Evolutionary conservation across 2,888 invertebrate species (phyloP).

Genomic region (Chloromyia formosa): DNA sequence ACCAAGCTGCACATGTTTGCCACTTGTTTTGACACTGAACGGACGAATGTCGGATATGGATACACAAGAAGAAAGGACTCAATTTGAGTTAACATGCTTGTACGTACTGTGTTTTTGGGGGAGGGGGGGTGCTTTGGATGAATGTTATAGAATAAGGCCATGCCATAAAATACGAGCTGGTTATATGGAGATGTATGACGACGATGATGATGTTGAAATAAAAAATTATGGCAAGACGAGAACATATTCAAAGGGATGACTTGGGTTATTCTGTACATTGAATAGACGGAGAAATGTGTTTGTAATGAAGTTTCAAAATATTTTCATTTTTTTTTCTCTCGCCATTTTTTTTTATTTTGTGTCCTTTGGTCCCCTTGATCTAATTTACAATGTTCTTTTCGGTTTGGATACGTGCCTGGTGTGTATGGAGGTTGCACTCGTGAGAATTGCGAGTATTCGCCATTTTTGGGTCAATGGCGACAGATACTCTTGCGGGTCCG

Average conservation of each 20-base stretch:
- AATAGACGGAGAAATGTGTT: conserved; percentile 5
- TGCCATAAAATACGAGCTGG: neutral
- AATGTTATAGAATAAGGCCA: neutral
- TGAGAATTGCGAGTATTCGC: neutral
- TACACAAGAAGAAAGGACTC: no score
- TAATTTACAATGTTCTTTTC: no score
- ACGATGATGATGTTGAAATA: conserved; percentile 9
- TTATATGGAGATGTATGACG: conserved; percentile 5
- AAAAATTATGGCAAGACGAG: conserved; percentile 8
- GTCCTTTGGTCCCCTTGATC: neutral
- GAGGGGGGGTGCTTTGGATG: neutral
- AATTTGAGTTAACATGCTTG: no score
- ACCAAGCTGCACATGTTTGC: no score
- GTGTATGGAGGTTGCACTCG: neutral
- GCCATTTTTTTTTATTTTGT: neutral
- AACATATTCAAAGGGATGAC: neutral
- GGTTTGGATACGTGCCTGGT: neutral
- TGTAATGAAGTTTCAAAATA: conserved; percentile 6
- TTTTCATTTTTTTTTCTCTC: no score
- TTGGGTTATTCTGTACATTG: neutral
- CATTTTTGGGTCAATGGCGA: neutral
- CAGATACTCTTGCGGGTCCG: no score
- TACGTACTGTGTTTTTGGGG: no score
- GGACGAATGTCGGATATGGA: no score
- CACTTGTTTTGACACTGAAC: no score